Conservation (phyloP, 2,888 invertebrate genomes). For the Apoda limacodes region DNA sequence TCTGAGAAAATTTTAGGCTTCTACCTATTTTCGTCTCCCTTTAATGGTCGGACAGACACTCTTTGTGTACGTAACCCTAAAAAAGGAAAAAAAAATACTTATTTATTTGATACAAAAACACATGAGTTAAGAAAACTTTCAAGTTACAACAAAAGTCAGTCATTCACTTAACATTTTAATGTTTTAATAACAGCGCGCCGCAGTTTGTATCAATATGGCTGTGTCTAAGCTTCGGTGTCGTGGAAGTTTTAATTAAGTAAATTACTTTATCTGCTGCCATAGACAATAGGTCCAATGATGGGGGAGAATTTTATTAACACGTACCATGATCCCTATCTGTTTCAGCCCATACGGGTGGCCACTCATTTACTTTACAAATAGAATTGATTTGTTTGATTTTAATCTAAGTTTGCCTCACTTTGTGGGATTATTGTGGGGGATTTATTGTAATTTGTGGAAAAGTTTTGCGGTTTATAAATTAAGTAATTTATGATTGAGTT, state of each 20-base stretch:
- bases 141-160: slow-evolving; percentile 12
- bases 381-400: slow-evolving; percentile 64
- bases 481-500: too few relatives aligned
- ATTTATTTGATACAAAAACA: too few relatives aligned
- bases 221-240: slow-evolving; percentile 26
- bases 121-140: too few relatives aligned
- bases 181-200: slow-evolving; percentile 45
- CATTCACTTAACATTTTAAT: slow-evolving; percentile 31
- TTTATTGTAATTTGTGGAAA: too few relatives aligned
- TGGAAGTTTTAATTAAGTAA: slow-evolving; percentile 64
- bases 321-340: slow-evolving; percentile 39
- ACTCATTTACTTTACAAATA: slow-evolving; percentile 55
- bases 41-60: too few relatives aligned
- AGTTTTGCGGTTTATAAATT: too few relatives aligned
- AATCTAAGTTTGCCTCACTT: slow-evolving; percentile 33
- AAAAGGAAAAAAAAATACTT: too few relatives aligned
- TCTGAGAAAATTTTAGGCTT: too few relatives aligned
- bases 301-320: slow-evolving; percentile 53
- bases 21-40: too few relatives aligned
- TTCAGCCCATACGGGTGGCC: slow-evolving; percentile 48
- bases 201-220: slow-evolving; percentile 46
- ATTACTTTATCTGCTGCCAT: slow-evolving; percentile 59
- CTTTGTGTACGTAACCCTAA: too few relatives aligned
- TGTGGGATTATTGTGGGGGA: slow-evolving; percentile 16
- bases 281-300: slow-evolving; percentile 53